A percentile compares a stretch with the other conserved stretches of the same genome.
Conservation (phyloP, 2,113 vertebrate species). For the Pelecanus crispus region DNA sequence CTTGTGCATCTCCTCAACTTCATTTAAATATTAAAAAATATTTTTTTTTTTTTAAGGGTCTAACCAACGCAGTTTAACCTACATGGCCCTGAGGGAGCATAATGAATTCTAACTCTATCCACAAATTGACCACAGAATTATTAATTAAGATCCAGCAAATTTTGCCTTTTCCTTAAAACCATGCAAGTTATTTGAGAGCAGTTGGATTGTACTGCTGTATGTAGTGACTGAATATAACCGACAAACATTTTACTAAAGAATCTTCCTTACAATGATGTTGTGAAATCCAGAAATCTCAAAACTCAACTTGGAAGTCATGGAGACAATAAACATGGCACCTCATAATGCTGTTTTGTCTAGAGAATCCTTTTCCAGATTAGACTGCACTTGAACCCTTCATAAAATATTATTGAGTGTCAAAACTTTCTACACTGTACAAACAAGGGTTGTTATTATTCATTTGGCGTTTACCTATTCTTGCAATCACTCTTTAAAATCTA, state of each 20-base stretch:
- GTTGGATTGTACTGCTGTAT: background rate
- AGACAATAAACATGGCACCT: constrained; percentile 29
- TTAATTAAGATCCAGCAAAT: background rate
- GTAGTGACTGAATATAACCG: background rate
- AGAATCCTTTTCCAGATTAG: constrained; percentile 3
- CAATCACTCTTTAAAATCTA: background rate
- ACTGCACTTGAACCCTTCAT: background rate
- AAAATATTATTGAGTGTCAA: background rate
- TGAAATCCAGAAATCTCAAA: constrained; percentile 27
- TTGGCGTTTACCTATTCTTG: background rate
- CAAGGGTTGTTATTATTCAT: background rate
- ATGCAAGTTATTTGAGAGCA: background rate
- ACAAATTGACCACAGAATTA: background rate
- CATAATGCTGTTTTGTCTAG: background rate
- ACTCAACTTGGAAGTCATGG: background rate
- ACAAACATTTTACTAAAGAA: background rate
- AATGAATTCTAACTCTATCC: background rate
- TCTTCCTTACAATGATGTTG: background rate
- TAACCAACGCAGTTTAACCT: background rate
- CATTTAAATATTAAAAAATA: background rate
- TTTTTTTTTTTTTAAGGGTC: background rate
- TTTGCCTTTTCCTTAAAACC: background rate
- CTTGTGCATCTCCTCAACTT: background rate
- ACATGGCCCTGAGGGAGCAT: background rate
- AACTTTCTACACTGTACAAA: background rate